phyloP scores from a whole-genome alignment of 2,888 invertebrate genomes.

The Leptopilina drosophilae region DNA sequence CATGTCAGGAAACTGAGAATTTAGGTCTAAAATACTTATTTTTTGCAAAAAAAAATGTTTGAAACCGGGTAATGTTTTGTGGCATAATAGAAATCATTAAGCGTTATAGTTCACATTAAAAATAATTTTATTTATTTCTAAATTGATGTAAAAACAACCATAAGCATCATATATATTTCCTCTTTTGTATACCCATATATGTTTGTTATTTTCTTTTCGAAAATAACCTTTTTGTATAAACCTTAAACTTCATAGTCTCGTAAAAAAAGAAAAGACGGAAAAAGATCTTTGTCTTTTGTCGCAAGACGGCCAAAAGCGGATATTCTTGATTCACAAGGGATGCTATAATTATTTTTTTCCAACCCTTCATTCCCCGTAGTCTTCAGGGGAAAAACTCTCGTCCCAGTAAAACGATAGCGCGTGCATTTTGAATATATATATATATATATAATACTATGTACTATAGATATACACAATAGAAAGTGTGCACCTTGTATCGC shows the following conservation, averaged over 20 bases:
- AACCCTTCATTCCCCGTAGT: slow-evolving; percentile 18
- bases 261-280: slow-evolving; percentile 5
- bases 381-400: background rate
- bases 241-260: slow-evolving; percentile 35
- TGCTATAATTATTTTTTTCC: slow-evolving; percentile 37
- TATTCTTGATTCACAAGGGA: slow-evolving; percentile 34
- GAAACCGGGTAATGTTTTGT: too few species aligned
- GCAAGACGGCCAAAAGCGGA: slow-evolving; percentile 8
- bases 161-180: too few species aligned
- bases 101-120: too few species aligned
- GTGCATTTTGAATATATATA: slow-evolving; percentile 12
- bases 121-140: too few species aligned
- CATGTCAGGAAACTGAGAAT: too few species aligned
- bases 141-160: too few species aligned
- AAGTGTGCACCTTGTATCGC: slow-evolving; percentile 23
- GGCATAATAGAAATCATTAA: too few species aligned
- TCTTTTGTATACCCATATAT: too few species aligned
- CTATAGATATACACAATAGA: background rate
- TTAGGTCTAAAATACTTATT: too few species aligned
- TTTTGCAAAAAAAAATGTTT: too few species aligned
- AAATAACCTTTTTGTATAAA: slow-evolving; percentile 39
- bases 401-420: slow-evolving; percentile 26
- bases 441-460: background rate
- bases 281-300: slow-evolving; percentile 37
- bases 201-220: too few species aligned